Conservation (phyloP, 2,113 vertebrate species). For the Chionis minor region DNA sequence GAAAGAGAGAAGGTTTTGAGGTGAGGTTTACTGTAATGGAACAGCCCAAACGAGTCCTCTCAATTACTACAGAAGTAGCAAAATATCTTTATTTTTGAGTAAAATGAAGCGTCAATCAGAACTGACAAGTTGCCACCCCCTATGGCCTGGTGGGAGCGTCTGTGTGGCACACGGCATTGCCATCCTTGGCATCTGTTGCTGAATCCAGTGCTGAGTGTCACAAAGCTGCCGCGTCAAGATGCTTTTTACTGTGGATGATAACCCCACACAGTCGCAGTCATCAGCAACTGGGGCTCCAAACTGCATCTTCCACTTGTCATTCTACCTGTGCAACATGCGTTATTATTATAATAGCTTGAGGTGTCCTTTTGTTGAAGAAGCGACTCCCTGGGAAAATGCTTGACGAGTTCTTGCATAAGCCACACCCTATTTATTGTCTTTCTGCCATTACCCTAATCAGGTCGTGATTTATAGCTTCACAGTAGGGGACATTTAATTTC, state of each 20-base stretch:
- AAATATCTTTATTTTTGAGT: background rate
- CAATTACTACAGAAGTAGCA: background rate
- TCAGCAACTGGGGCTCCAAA: background rate
- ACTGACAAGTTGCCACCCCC: background rate
- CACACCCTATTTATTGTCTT: background rate
- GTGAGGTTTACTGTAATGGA: accelerated
- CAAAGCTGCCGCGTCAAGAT: background rate
- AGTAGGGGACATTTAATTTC: accelerated
- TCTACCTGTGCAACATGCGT: accelerated
- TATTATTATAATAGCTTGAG: background rate
- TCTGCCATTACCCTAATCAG: background rate
- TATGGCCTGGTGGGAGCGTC: accelerated
- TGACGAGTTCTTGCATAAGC: background rate
- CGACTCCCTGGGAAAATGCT: background rate
- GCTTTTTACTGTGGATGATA: background rate
- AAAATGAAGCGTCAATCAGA: background rate
- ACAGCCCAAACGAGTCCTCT: background rate
- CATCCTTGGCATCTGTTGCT: background rate
- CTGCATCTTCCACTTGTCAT: background rate
- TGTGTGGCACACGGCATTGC: accelerated
- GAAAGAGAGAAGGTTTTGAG: background rate
- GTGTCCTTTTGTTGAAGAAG: background rate
- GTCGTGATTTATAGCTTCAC: background rate
- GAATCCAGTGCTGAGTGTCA: background rate
- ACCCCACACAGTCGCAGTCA: background rate